Base-by-base conservation (phyloP, 2,113 vertebrate species). In the Aepyceros melampus region DNA sequence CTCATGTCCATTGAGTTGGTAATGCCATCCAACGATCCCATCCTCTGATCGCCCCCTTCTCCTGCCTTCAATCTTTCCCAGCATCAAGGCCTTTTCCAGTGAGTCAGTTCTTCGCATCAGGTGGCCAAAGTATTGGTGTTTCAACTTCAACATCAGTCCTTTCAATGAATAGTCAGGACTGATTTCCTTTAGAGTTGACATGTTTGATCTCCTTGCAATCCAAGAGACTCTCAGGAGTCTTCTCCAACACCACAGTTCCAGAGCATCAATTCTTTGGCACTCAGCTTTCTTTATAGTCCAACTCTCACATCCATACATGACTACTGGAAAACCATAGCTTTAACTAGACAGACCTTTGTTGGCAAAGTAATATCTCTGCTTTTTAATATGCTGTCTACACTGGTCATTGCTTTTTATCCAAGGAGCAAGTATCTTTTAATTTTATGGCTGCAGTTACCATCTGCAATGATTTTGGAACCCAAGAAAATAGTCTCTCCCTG, bases 71-170 rank as follows among this genome's bases (percentile, higher is more conserved):
- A 21, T 71, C 17, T 71, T 71, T 71, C 64, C 64, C 17, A 71
- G 64, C 64, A 71, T 71, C 64, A 36, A n/a, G n/a, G 9, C 36
- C 64, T 36, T 71, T 36, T 11, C n/a, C 17, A 71, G 11, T 71
- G 17, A 71, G 17, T 71, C 8, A 71, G 64, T 36, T 71, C 64
- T 71, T 71, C 0, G 0, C 17, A 36, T 71, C 4, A 21, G 8
- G n/a, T 71, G n/a, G n/a, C n/a, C 64, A 71, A 36, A 11, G 17
- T 36, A 36, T 21, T 21, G 33, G 4, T 36, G 17, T 67, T 67
- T 67, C 64, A 67, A 10, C 64, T 36, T 67, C 64, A 67, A 1
- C 1, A 67, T 36, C 64, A 36, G 17, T 36, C 8, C 64, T 67
- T 67, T n/a, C 64, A 67, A 4, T 67, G 4, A 36, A 67, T 67